A percentile compares a stretch with the other conserved stretches of the same genome.
Evolutionary conservation across 2,113 vertebrate genomes (phyloP).

Genomic region (Ochotona curzoniae): DNA sequence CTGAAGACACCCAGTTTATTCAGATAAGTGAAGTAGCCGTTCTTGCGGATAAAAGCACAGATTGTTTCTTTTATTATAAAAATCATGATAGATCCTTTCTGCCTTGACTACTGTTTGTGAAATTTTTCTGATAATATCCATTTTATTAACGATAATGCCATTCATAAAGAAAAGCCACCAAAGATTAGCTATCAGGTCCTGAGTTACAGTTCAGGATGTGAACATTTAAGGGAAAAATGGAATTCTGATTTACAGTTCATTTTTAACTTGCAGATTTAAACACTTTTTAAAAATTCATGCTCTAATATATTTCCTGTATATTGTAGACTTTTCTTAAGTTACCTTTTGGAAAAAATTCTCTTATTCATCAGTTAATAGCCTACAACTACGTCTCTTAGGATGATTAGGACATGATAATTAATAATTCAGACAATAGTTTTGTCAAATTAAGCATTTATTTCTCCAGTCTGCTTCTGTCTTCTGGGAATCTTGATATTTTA

Average conservation of each 20-base stretch:
- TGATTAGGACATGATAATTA: slow-evolving; percentile 34
- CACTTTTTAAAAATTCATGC: not conserved
- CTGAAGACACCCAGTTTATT: not conserved
- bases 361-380: slow-evolving; percentile 13
- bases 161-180: not conserved
- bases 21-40: not conserved
- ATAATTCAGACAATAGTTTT: slow-evolving; percentile 52
- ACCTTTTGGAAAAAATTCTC: slow-evolving; percentile 30
- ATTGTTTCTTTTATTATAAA: not conserved
- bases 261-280: slow-evolving; percentile 20
- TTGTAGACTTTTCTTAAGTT: not conserved
- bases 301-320: not conserved
- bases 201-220: not conserved
- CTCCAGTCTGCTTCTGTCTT: not conserved
- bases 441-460: slow-evolving; percentile 35
- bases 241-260: slow-evolving; percentile 44
- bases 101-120: not conserved
- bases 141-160: slow-evolving; percentile 19
- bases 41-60: not conserved
- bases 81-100: not conserved
- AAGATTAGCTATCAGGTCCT: not conserved
- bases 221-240: slow-evolving; percentile 37
- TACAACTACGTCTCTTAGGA: not conserved
- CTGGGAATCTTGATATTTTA: slow-evolving; percentile 22
- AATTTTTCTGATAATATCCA: not conserved